Evolutionary conservation across 2,797 vertebrate genomes (phyloP).

Genomic region (Eidolon dupreanum): DNA sequence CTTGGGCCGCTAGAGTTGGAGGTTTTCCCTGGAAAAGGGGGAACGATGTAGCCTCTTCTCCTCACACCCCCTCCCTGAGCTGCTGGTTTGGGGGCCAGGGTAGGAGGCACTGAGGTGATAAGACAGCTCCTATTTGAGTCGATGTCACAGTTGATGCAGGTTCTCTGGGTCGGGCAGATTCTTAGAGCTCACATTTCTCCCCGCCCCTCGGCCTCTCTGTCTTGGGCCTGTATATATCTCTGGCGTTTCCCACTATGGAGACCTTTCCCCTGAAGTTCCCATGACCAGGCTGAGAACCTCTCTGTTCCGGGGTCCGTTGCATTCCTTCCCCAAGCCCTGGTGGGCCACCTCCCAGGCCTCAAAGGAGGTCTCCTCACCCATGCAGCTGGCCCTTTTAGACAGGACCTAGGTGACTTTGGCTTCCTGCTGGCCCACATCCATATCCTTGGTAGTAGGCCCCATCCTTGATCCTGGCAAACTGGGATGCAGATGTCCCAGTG

Average conservation of each 20-base stretch:
- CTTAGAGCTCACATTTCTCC: not conserved
- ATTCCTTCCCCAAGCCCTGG: not conserved
- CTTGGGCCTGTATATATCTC: not conserved
- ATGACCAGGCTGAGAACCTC: not conserved
- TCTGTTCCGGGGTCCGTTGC: not conserved
- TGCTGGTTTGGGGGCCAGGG: not conserved
- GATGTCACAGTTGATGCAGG: not conserved
- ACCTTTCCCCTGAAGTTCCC: not conserved
- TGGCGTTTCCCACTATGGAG: not conserved
- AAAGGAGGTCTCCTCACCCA: not conserved
- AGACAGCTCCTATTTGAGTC: not conserved
- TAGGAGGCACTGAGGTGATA: not conserved
- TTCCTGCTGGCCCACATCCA: not conserved
- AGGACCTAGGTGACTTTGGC: not conserved
- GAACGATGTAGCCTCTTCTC: not conserved
- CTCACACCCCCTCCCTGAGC: not conserved
- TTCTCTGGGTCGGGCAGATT: not conserved
- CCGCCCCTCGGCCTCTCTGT: not conserved
- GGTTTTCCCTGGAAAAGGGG: not conserved
- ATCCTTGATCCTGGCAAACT: not conserved
- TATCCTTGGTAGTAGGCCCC: not conserved
- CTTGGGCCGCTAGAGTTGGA: not conserved
- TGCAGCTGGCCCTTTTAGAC: not conserved
- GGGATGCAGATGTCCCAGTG: not conserved
- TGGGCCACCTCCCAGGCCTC: not conserved